These are phyloP conservation scores for Calameuta pallipes DNA, from an alignment of 2,888 invertebrate genomes.

Conservation along the genomic window DNA sequence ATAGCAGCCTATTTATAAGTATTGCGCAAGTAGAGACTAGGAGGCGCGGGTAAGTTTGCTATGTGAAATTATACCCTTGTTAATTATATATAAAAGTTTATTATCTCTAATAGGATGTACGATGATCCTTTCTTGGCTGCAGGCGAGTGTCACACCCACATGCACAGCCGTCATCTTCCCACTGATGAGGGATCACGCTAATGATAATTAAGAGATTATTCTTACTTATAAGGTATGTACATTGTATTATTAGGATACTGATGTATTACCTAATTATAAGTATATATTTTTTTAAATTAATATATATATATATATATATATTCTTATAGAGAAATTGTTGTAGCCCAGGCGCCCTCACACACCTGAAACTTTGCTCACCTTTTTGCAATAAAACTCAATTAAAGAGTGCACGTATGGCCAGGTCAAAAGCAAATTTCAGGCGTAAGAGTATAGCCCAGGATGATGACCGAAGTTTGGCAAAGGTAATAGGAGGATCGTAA, in stretches of 20 bases:
- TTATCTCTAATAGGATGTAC: constrained; percentile 23
- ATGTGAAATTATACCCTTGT: constrained; percentile 20
- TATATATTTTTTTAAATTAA: neutral
- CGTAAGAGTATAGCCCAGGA: constrained; percentile 55
- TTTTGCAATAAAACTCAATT: constrained; percentile 46
- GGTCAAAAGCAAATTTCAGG: constrained; percentile 66
- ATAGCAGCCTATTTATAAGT: constrained; percentile 43
- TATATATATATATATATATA: too few relatives aligned
- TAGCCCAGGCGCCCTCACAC: constrained; percentile 58
- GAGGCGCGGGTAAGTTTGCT: neutral
- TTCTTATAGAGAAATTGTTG: neutral
- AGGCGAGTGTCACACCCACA: neutral
- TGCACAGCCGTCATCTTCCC: neutral
- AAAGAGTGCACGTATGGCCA: constrained; percentile 51
- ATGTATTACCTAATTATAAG: neutral
- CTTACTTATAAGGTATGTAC: neutral
- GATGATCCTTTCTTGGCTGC: neutral
- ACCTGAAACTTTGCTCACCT: constrained; percentile 66
- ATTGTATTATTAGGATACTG: neutral
- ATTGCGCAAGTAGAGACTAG: constrained; percentile 40
- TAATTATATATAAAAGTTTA: constrained; percentile 36
- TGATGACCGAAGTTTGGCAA: neutral
- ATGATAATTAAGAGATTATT: neutral
- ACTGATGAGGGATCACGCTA: neutral
- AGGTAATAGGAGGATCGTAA: neutral